phyloP scores from a whole-genome alignment of 2,113 vertebrate genomes.

The Raja brachyura region DNA sequence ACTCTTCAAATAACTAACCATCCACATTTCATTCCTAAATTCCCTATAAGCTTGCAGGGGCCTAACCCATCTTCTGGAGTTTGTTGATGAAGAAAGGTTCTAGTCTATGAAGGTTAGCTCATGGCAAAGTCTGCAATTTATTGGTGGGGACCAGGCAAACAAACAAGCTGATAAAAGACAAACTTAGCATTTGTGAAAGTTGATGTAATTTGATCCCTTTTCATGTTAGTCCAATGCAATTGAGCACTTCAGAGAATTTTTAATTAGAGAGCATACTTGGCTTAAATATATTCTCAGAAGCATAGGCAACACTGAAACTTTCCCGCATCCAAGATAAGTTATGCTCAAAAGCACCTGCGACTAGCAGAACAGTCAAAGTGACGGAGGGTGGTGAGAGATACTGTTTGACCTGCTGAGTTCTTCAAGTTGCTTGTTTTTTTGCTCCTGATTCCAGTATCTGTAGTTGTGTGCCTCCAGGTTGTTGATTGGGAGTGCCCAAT shows the following conservation, averaged over 20 bases:
- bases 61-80: not conserved
- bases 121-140: not conserved
- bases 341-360: not conserved
- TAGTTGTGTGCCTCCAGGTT: no score
- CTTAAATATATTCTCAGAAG: no score
- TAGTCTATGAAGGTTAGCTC: not conserved
- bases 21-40: no score
- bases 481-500: not conserved
- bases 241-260: not conserved
- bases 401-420: no score
- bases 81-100: not conserved
- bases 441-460: no score
- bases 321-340: not conserved
- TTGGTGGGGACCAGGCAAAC: not conserved
- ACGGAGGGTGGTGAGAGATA: no score
- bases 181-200: not conserved
- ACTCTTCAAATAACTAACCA: no score
- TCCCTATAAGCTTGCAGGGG: no score
- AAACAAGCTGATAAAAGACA: not conserved
- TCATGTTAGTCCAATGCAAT: not conserved
- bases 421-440: no score
- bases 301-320: not conserved
- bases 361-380: no score
- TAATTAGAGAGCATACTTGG: not conserved
- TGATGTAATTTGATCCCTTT: slow-evolving; percentile 1